phyloP scores from a whole-genome alignment of 2,888 invertebrate species.

The Netelia melanura region DNA sequence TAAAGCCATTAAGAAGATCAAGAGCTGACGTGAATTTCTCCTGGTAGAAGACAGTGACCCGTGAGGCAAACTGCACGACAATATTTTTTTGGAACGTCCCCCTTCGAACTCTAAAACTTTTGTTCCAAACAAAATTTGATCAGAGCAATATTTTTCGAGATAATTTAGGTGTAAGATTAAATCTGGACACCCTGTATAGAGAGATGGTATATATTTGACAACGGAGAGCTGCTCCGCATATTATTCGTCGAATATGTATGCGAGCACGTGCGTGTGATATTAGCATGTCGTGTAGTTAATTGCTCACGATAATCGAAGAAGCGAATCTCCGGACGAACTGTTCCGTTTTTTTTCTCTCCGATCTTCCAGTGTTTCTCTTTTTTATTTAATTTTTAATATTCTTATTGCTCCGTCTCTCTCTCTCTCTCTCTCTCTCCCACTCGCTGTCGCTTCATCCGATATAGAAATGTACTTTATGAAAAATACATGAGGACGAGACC shows the following conservation, averaged over 20 bases:
- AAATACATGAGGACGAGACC: conserved; percentile 56
- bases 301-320: background rate
- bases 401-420: background rate
- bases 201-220: too few species aligned
- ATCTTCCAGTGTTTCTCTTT: background rate
- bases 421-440: background rate
- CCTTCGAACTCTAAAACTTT: too few species aligned
- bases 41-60: too few species aligned
- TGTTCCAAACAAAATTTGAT: too few species aligned
- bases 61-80: too few species aligned
- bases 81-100: too few species aligned
- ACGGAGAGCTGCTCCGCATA: conserved; percentile 10
- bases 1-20: too few species aligned
- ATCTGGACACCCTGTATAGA: too few species aligned
- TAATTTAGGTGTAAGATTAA: too few species aligned
- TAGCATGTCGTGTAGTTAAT: conserved; percentile 32
- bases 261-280: conserved; percentile 27
- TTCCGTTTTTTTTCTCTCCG: conserved; percentile 1
- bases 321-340: background rate
- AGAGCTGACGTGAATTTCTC: too few species aligned
- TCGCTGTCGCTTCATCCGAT: conserved; percentile 6
- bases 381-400: conserved; percentile 20
- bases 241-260: conserved; percentile 44
- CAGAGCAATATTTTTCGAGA: too few species aligned
- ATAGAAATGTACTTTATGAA: conserved; percentile 50